These are phyloP conservation scores for Neogobius melanostomus DNA, from an alignment of 2,113 vertebrate species.

Conservation along the genomic window DNA sequence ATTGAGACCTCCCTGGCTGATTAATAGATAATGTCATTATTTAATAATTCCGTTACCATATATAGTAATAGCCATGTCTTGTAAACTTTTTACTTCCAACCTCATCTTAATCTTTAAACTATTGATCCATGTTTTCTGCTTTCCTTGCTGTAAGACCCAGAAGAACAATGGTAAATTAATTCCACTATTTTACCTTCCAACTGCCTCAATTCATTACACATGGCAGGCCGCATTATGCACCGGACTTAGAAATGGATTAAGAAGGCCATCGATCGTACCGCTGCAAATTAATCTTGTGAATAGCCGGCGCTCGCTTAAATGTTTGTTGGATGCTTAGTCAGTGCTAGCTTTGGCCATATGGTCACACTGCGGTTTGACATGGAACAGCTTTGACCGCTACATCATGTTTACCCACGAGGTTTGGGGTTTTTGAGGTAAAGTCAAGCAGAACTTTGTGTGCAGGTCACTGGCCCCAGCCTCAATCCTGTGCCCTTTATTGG, in stretches of 20 bases:
- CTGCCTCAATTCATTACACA: constrained; percentile 8
- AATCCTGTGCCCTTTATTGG: neutral
- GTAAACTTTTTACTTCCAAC: neutral
- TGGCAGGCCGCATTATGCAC: constrained; percentile 12
- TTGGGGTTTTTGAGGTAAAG: constrained; percentile 5
- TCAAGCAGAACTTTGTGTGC: neutral
- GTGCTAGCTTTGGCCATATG: constrained; percentile 31
- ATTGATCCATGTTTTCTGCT: neutral
- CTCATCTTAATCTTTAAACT: neutral
- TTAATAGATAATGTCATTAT: no score
- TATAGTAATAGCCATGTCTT: neutral
- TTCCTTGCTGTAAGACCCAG: neutral
- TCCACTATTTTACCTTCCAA: constrained; percentile 11
- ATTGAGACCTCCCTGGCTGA: no score
- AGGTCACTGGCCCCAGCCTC: neutral
- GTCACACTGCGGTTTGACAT: neutral
- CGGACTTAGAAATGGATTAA: constrained; percentile 29
- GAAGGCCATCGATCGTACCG: constrained; percentile 21
- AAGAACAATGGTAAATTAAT: constrained; percentile 32
- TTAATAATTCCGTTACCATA: no score
- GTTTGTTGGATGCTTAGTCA: constrained; percentile 26
- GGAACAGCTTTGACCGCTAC: constrained; percentile 20
- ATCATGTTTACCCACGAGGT: constrained; percentile 20
- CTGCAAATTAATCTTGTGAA: constrained; percentile 31
- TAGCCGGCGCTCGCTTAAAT: constrained; percentile 26